Percentiles rank a stretch among this genome's conserved stretches.
Conservation (phyloP, 1,140 invertebrate genomes). For the Macrocentrus cingulum region DNA sequence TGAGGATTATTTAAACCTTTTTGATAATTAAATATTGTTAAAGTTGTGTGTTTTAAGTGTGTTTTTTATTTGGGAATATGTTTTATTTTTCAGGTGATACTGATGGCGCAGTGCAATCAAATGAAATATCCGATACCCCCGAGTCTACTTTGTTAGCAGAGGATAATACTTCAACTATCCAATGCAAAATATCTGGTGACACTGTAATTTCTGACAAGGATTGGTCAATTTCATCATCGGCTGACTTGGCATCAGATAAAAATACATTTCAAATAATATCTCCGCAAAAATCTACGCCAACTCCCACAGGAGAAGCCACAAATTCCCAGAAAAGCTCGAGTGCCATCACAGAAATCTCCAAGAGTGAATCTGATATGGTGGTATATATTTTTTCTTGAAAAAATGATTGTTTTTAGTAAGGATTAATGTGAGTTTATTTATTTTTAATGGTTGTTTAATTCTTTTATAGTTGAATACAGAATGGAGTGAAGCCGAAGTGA, state of each 20-base stretch:
- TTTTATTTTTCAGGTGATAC: no score
- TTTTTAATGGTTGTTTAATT: not conserved
- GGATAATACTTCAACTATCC: slow-evolving; percentile 44
- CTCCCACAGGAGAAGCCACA: slow-evolving; percentile 36
- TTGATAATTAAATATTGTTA: no score
- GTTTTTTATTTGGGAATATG: no score
- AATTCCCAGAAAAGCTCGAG: slow-evolving; percentile 66
- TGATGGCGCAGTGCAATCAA: slow-evolving; percentile 42
- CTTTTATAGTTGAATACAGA: slow-evolving; percentile 74
- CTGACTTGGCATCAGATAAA: slow-evolving; percentile 38
- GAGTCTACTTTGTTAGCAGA: slow-evolving; percentile 50
- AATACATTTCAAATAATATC: not conserved
- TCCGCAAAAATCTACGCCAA: slow-evolving; percentile 35
- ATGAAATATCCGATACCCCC: slow-evolving; percentile 54
- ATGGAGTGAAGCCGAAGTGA: slow-evolving; percentile 95
- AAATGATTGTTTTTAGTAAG: not conserved
- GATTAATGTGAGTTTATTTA: no score
- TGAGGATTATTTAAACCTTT: no score
- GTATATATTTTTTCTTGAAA: slow-evolving; percentile 46
- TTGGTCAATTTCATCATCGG: slow-evolving; percentile 38
- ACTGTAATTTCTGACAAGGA: slow-evolving; percentile 35
- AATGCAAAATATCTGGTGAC: slow-evolving; percentile 23
- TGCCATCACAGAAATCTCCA: slow-evolving; percentile 72
- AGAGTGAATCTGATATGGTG: slow-evolving; percentile 74
- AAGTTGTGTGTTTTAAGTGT: no score